These are phyloP conservation scores for Euzetes globulus DNA, from an alignment of 2,888 invertebrate species.

Conservation along the genomic window DNA sequence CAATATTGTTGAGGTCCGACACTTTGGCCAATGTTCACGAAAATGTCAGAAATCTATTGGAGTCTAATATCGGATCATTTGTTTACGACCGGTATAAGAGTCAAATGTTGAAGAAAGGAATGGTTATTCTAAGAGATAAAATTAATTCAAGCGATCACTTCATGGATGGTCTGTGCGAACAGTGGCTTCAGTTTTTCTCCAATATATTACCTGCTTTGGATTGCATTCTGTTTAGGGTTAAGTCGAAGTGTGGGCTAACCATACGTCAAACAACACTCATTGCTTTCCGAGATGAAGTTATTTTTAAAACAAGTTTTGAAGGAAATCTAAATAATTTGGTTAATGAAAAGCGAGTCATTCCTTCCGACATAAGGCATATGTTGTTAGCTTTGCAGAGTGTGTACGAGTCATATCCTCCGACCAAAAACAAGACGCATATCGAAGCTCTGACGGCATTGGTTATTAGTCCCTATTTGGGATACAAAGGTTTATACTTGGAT, in stretches of 20 bases:
- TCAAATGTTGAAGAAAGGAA: constrained; percentile 28
- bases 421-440: constrained; percentile 26
- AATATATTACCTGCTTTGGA: constrained; percentile 32
- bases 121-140: constrained; percentile 19
- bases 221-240: constrained; percentile 26
- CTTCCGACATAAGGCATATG: constrained; percentile 27
- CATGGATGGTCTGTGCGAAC: background rate
- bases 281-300: constrained; percentile 32
- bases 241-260: constrained; percentile 17
- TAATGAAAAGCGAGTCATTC: background rate
- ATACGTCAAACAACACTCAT: constrained; percentile 32
- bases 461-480: constrained; percentile 32
- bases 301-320: constrained; percentile 30
- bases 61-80: constrained; percentile 32
- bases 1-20: background rate
- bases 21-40: constrained; percentile 20
- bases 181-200: constrained; percentile 13
- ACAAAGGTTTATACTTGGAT: constrained; percentile 30
- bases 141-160: background rate
- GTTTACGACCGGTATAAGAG: constrained; percentile 33
- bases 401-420: constrained; percentile 33
- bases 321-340: background rate
- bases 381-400: constrained; percentile 23
- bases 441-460: constrained; percentile 29
- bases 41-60: constrained; percentile 21